Base-by-base conservation (phyloP, 2,797 vertebrate species). In the Liasis olivaceus region DNA sequence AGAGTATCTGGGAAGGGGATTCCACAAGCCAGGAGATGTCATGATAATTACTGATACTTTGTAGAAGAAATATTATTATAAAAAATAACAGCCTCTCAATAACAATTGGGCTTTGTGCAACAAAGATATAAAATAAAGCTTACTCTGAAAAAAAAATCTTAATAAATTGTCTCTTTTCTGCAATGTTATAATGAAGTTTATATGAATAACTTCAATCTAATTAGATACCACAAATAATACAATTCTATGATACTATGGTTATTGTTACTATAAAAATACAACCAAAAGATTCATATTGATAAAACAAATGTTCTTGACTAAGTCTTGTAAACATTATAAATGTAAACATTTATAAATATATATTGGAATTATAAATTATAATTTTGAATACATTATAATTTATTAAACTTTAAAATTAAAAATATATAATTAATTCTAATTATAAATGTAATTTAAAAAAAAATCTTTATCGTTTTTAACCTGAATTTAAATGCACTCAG, bases 181-280 rank as follows among this genome's bases (percentile, higher is more conserved):
- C 59, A 93, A 87, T 36, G 42, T 91, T 58, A 89, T 85, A 47
- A 91, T 62, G 26, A 8, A 90, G 88, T 96, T 95, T 93, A 89
- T 92, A 90, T 2, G 0, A 5, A 58, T 8, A 58, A 8, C 36
- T 86, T 85, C 94, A 85, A 93, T 86, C 60, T 86, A 91, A 88
- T 14, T 9, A 12, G 81, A 64, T 56, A 51, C 51, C 5, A 5
- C 4, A 94, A 54, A 90, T 60, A 94, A 93, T 77, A 96, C 63
- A 87, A 36, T 36, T 36, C 36, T 36, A 28, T 47, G 26, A 20
- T 69, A 88, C 22, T 1, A 13, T 72, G 31, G 88, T 93, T 91
- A 64, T 64, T 93, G 0, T 5, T 54, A 89, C n/a, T 86, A 36
- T 36, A 59, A 90, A 85, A 42, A 36, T 2, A 13, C 58, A 85